Percentiles rank a stretch among this genome's conserved stretches.
phyloP scores from a whole-genome alignment of 2,797 vertebrate genomes.

The Malurus splendens region DNA sequence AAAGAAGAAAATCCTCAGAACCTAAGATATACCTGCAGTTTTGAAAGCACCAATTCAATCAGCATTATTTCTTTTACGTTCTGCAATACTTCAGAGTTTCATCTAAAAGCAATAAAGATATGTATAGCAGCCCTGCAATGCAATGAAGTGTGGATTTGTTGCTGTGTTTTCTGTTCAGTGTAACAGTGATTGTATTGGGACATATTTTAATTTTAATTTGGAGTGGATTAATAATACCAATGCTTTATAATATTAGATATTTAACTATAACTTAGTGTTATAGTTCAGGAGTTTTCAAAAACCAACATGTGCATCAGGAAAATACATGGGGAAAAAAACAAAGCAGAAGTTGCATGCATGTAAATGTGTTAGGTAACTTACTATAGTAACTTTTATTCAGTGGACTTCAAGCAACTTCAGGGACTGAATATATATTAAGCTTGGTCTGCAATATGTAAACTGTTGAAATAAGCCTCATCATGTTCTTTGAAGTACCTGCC shows the following conservation, averaged over 20 bases:
- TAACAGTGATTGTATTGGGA: neutral
- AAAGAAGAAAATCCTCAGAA: neutral
- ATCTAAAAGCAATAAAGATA: neutral
- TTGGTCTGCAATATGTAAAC: neutral
- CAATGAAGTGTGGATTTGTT: neutral
- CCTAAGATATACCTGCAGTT: neutral
- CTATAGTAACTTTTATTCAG: neutral
- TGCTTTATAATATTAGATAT: neutral
- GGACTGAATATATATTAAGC: neutral
- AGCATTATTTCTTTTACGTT: neutral
- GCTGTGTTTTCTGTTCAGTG: neutral
- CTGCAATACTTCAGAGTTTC: neutral
- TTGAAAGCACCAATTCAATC: neutral
- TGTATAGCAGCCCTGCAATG: neutral
- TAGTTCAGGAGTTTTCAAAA: neutral
- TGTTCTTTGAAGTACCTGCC: slow-evolving; percentile 6
- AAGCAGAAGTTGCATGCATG: neutral
- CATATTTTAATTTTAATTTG: neutral
- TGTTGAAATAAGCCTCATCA: neutral
- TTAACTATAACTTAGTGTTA: neutral
- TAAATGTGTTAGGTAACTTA: neutral
- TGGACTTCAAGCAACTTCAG: neutral
- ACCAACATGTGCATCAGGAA: neutral
- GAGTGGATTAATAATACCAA: neutral
- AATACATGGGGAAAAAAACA: fast-evolving